A percentile compares a stretch with the other conserved stretches of the same genome.
These are phyloP conservation scores for Avahi laniger DNA, from an alignment of 2,797 vertebrate genomes.

Conservation along the genomic window DNA sequence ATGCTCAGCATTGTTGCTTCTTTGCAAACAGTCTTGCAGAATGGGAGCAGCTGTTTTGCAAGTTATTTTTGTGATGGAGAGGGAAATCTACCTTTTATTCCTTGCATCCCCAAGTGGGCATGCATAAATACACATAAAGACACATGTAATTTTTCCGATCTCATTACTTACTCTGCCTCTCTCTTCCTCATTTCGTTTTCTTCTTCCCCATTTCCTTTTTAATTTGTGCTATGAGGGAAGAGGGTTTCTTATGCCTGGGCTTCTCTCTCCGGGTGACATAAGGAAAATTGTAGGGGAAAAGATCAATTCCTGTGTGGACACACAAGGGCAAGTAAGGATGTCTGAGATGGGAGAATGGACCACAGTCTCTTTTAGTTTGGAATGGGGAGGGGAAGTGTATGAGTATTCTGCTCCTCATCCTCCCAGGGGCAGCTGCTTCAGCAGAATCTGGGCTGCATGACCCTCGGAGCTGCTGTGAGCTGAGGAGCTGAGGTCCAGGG, in stretches of 20 bases:
- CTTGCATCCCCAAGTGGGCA: not conserved
- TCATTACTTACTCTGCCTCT: not conserved
- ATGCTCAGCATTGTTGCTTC: not conserved
- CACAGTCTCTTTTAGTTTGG: not conserved
- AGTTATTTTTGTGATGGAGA: conserved; percentile 52
- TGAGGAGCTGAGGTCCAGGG: not conserved
- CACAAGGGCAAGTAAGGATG: not conserved
- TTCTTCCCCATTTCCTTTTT: not conserved
- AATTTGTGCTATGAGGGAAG: not conserved
- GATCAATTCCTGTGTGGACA: not conserved
- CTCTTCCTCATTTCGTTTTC: not conserved
- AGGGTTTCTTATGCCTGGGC: not conserved
- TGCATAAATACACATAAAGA: conserved; percentile 3
- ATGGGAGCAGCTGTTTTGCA: conserved; percentile 59
- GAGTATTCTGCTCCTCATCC: not conserved
- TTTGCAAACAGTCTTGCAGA: conserved; percentile 45
- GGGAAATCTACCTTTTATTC: conserved; percentile 33
- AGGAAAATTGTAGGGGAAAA: not conserved
- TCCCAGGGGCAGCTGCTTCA: not conserved
- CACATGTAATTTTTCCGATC: not conserved
- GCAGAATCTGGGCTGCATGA: not conserved
- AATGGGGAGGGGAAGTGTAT: not conserved
- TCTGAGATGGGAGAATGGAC: not conserved
- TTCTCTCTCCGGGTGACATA: not conserved
- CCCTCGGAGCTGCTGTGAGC: not conserved